phyloP scores from a whole-genome alignment of 2,113 vertebrate genomes.

The Calidris pygmaea region DNA sequence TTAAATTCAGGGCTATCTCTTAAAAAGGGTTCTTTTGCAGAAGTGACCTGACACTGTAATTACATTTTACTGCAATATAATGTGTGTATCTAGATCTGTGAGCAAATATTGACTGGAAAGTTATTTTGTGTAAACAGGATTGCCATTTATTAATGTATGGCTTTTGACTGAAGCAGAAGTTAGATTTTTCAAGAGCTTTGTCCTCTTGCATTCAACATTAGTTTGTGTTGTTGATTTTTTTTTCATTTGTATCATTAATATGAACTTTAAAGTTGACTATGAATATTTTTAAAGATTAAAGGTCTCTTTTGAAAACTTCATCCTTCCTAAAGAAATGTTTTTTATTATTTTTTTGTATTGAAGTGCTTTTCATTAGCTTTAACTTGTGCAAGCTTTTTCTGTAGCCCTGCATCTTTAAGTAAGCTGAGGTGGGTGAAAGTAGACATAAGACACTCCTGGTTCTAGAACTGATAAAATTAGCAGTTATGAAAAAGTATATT shows the following conservation, averaged over 20 bases:
- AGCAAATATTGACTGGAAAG: background rate
- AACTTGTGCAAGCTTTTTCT: background rate
- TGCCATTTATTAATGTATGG: background rate
- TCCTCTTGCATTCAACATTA: background rate
- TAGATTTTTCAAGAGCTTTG: background rate
- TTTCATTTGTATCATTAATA: conserved; percentile 10
- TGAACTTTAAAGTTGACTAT: conserved; percentile 41
- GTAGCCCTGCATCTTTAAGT: background rate
- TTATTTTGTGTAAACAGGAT: background rate
- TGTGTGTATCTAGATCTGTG: background rate
- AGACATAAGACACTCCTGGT: background rate
- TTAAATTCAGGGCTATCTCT: background rate
- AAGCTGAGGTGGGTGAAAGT: background rate
- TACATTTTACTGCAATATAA: background rate
- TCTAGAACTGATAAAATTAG: background rate
- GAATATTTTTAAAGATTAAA: conserved; percentile 66
- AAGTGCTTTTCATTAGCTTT: background rate
- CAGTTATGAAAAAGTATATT: background rate
- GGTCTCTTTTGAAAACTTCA: conserved; percentile 37
- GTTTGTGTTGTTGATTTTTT: background rate
- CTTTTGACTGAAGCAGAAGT: background rate
- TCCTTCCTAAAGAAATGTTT: background rate
- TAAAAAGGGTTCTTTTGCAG: conserved; percentile 13
- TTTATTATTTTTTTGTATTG: background rate
- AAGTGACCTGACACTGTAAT: conserved; percentile 34